A percentile compares a stretch with the other conserved stretches of the same genome.
phyloP scores from a whole-genome alignment of 2,113 vertebrate species.

The Protobothrops mucrosquamatus region DNA sequence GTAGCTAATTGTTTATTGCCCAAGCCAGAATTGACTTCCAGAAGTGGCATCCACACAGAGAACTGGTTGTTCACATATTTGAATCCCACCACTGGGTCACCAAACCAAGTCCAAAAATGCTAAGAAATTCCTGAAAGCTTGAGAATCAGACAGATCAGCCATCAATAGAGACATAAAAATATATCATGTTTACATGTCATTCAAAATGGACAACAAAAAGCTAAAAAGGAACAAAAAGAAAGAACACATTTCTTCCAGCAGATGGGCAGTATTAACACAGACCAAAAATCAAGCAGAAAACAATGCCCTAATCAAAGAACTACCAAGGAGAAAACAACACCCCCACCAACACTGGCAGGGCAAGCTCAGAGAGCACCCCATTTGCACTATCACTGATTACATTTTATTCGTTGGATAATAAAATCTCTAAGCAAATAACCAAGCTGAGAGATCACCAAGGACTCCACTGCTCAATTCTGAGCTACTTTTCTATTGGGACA shows the following conservation, averaged over 20 bases:
- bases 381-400: not conserved
- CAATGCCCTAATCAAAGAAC: not conserved
- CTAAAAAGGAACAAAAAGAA: not conserved
- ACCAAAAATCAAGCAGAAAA: not conserved
- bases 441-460: not conserved
- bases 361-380: too few species aligned
- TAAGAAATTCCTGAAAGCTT: not conserved
- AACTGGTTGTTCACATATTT: too few species aligned
- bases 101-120: not conserved
- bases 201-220: not conserved
- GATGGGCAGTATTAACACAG: not conserved
- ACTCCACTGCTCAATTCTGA: not conserved
- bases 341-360: too few species aligned
- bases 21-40: too few species aligned
- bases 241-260: not conserved
- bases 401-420: not conserved
- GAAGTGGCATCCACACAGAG: too few species aligned
- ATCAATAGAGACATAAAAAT: not conserved
- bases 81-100: too few species aligned
- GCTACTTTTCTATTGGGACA: not conserved
- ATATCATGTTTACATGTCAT: not conserved
- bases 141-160: not conserved
- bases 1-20: too few species aligned
- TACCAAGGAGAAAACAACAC: not conserved
- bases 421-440: not conserved